phyloP scores from a whole-genome alignment of 2,888 invertebrate species.

The Eilema depressum region DNA sequence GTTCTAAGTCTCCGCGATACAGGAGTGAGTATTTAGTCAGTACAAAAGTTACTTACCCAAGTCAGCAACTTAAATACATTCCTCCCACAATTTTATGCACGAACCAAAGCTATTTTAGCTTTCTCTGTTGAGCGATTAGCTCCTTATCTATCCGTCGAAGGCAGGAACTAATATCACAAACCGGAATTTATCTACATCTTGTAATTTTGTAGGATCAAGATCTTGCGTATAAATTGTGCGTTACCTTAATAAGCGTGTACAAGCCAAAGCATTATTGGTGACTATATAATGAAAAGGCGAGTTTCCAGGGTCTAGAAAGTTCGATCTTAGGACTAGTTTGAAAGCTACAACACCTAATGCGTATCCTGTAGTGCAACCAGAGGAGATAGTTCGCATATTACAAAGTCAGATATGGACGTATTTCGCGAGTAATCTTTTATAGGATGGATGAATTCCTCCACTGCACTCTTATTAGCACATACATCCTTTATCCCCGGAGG shows the following conservation, averaged over 20 bases:
- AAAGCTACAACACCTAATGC: neutral
- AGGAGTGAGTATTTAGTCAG: neutral
- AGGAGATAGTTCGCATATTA: neutral
- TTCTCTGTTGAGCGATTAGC: conserved; percentile 5
- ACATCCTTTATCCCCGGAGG: too few relatives aligned
- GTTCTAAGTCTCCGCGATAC: neutral
- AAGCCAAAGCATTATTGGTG: neutral
- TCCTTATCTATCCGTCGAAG: conserved; percentile 7
- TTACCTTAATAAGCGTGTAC: conserved; percentile 3
- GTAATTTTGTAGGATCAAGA: conserved; percentile 11
- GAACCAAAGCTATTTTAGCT: conserved; percentile 6
- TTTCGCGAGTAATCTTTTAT: too few relatives aligned
- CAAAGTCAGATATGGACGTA: neutral
- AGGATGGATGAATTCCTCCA: too few relatives aligned
- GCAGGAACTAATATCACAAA: conserved; percentile 6
- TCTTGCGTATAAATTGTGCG: neutral
- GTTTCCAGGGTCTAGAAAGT: conserved; percentile 3
- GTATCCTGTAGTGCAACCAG: neutral
- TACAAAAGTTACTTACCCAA: neutral
- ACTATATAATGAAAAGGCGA: neutral
- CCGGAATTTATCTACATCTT: conserved; percentile 7
- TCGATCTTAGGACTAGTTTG: neutral
- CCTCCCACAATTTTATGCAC: neutral
- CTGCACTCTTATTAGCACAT: too few relatives aligned
- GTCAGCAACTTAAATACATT: neutral